These are phyloP conservation scores for Paedocypris sp. DNA, from an alignment of 2,113 vertebrate genomes.

Conservation along the genomic window DNA sequence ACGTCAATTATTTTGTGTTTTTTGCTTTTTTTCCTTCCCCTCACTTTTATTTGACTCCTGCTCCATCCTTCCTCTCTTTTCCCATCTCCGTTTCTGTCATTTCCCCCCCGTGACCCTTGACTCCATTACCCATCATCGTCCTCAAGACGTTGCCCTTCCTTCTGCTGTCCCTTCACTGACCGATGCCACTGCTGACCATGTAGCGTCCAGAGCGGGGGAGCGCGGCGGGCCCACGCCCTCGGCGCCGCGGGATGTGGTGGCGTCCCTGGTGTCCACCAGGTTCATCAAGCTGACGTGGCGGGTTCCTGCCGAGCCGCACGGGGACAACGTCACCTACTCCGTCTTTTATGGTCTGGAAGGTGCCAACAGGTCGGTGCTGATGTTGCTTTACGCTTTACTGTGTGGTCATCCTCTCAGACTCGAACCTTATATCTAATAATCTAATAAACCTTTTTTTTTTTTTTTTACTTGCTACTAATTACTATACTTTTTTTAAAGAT, in stretches of 20 bases:
- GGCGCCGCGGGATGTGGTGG: conserved; percentile 87
- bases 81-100: conserved; percentile 19
- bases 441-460: too few species aligned
- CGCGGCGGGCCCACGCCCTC: conserved; percentile 77
- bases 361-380: conserved; percentile 66
- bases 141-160: conserved; percentile 35
- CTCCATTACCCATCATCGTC: background rate
- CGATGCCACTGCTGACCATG: conserved; percentile 38
- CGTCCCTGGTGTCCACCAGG: conserved; percentile 92
- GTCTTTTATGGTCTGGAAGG: conserved; percentile 93
- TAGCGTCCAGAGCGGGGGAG: conserved; percentile 64
- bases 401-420: too few species aligned
- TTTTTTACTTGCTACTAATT: too few species aligned
- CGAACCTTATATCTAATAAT: too few species aligned
- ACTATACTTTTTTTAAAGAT: too few species aligned
- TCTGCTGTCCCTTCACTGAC: conserved; percentile 34
- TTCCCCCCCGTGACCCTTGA: conserved; percentile 23
- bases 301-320: conserved; percentile 79
- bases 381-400: background rate
- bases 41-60: conserved; percentile 15
- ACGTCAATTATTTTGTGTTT: conserved; percentile 30
- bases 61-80: background rate
- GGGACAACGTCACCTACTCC: conserved; percentile 88
- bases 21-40: conserved; percentile 6
- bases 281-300: conserved; percentile 98